These are phyloP conservation scores for Benitochromis conjunctus DNA, from an alignment of 2,113 vertebrate genomes.

Conservation along the genomic window DNA sequence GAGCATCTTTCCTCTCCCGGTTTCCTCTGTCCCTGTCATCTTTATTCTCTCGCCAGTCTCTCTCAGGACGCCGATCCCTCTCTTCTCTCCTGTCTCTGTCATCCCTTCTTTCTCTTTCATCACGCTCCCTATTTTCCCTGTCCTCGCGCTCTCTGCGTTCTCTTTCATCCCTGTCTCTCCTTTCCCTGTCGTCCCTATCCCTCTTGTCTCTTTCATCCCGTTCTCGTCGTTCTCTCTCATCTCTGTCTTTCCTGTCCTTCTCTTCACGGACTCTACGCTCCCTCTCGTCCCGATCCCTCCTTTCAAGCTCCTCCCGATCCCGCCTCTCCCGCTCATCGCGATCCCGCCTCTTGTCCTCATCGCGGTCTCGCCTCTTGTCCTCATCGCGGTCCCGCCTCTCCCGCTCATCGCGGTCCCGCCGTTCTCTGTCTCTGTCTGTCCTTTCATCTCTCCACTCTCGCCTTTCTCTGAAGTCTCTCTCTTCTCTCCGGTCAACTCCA, in stretches of 20 bases:
- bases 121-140: background rate
- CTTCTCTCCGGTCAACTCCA: conserved; percentile 22
- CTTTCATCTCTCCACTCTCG: conserved; percentile 42
- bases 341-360: background rate
- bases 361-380: background rate
- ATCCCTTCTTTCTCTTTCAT: background rate
- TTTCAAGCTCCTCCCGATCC: background rate
- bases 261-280: conserved; percentile 11
- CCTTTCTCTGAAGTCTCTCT: conserved; percentile 32
- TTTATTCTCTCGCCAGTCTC: background rate
- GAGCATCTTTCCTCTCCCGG: background rate
- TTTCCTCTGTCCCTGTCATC: background rate
- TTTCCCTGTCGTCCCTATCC: background rate
- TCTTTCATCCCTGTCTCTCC: background rate
- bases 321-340: background rate
- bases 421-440: conserved; percentile 3
- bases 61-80: background rate
- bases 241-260: background rate
- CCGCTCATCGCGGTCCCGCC: background rate
- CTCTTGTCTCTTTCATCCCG: background rate
- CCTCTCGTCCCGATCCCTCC: background rate
- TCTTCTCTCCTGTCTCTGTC: background rate
- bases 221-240: background rate
- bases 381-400: background rate
- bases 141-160: background rate